Base-by-base conservation (phyloP, 64 coral and sea anemone genomes). In the Actinia equina region DNA sequence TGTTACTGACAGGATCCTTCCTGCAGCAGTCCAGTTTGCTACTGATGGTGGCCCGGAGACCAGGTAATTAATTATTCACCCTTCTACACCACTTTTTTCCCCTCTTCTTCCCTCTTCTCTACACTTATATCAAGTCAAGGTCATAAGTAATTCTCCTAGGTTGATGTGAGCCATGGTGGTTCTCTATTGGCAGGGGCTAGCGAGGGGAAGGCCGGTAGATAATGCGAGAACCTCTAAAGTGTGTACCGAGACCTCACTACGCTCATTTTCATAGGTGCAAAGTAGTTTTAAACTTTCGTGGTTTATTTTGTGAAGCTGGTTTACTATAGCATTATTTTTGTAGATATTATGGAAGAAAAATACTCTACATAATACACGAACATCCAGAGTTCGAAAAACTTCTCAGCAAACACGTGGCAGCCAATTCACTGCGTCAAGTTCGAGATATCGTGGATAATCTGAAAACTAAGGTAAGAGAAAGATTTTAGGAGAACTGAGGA, bases 331-430 rank as follows among this genome's bases (percentile, higher is more conserved):
- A 49, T 6, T 41, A 0, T 57, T 77, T 93, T 27, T 59, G 4
- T 58, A 98, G 96, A 71, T 98, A 98, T 84, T 98, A 95, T 43
- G 96, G 93, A 52, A 89, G 96, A 77, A 92, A 92, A 41, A 93
- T 98, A 43, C 88, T 98, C 6, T 87, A 67, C 76, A 89, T 88
- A 82, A 89, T 98, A 27, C 87, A 95, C 87, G 93, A 92, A 5
- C 96, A 98, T 88, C 89, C 93, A n/a, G 96, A 98, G 26, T 98
- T 98, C 76, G 96, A 98, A 17, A 98, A 86, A 80, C 88, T 88
- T 58, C 85, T 98, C 27, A 54, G 70, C 6, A 98, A 98, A 84
- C 86, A 95, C 82, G 89, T 98, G 3, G 85, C 88, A 17, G 82
- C 90, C 11, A 98, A 94, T 41, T 87, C 84, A 52, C 91, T 84